phyloP scores from a whole-genome alignment of 2,797 vertebrate species.

The Sebastolobus alascanus region DNA sequence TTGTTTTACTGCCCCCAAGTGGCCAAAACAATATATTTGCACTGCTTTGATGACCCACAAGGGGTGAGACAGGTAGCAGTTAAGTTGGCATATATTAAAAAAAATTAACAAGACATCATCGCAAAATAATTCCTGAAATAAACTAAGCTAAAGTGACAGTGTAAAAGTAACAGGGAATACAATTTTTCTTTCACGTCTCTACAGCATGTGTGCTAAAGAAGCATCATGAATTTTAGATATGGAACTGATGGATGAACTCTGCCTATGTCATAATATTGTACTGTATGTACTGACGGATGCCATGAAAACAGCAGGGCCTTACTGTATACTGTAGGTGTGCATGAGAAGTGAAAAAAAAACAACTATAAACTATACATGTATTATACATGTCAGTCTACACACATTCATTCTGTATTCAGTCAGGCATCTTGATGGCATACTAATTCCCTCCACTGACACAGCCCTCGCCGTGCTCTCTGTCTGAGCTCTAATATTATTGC shows the following conservation, averaged over 20 bases:
- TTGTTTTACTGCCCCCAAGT: background rate
- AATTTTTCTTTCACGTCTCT: background rate
- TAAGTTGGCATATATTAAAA: background rate
- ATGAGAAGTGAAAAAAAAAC: conserved; percentile 21
- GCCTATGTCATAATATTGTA: background rate
- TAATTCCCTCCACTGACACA: conserved; percentile 48
- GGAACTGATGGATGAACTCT: too few species aligned
- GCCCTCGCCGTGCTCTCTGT: conserved; percentile 38
- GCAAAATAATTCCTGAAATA: background rate
- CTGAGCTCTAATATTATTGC: conserved; percentile 50
- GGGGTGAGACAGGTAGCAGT: background rate
- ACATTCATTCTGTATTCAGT: conserved; percentile 47
- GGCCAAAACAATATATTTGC: too few species aligned
- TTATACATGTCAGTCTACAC: conserved; percentile 50
- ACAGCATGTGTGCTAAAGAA: background rate
- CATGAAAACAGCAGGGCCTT: background rate
- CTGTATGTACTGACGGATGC: background rate
- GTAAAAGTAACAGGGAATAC: background rate
- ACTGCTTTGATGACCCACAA: background rate
- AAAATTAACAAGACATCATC: background rate
- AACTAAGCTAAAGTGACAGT: background rate
- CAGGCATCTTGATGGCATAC: conserved; percentile 47
- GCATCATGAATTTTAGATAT: background rate
- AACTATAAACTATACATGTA: conserved; percentile 18
- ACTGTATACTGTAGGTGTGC: background rate